Evolutionary conservation across 1,140 invertebrate genomes (phyloP), one percentile per base, ranked within the genome.

Genomic region (Drosophila sturtevanti): DNA sequence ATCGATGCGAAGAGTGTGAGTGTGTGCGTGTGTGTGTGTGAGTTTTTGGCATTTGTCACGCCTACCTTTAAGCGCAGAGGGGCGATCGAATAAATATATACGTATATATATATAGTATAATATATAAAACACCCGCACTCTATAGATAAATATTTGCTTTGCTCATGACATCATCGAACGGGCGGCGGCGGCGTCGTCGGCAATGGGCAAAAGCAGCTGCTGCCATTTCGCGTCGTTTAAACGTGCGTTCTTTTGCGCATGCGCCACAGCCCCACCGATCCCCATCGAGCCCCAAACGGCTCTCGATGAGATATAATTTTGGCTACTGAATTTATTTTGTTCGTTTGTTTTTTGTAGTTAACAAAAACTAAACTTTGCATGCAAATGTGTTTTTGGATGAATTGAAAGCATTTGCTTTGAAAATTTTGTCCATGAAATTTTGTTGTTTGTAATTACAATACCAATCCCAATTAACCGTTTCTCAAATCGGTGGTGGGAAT

Each of bases 161-260:
- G 2, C 68, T 52, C 63, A 82, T 86, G 81, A 86, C 81, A 86
- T 86, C 81, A 86, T 77, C 81, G 54, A 18, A 38, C 41, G 41
- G 41, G 2, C 27, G 27, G 27, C 27, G 27, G 4, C 24, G 27
- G 6, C 27, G 27, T n/a, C n/a, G n/a, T n/a, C n/a, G n/a, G n/a
- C n/a, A n/a, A n/a, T 41, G 38, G 38, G n/a, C n/a, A 14, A 14
- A n/a, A 44, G 16, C 77, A 79, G 79, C 79, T 74, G 79, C 66
- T 72, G 5, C 5, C 5, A 6, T 31, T 24, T 1, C 24, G 2
- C 24, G 27, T 6, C 27, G 0, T 24, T 72, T 62, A 35, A 51
- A 35, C n/a, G 1, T 79, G 54, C 62, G 41, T 74, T 76, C 37
- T 72, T 72, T 66, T 79, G 82, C 79, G 82, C 82, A 87, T 87